Evolutionary conservation across 2,888 invertebrate genomes (phyloP).

Genomic region (Arctia plantaginis): DNA sequence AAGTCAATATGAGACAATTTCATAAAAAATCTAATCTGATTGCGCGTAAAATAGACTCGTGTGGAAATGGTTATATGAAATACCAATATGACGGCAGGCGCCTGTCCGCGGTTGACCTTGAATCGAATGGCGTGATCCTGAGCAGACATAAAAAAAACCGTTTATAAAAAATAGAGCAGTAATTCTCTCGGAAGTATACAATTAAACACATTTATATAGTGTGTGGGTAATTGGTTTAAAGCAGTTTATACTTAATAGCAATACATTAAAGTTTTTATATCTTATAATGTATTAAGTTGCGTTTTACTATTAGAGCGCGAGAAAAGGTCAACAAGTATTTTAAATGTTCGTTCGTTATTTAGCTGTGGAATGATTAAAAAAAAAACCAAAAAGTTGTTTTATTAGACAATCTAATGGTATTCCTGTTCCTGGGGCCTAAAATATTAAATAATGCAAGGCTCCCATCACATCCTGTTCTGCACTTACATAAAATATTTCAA

Average conservation of each 20-base stretch:
- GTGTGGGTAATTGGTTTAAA: slow-evolving; percentile 13
- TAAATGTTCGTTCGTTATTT: slow-evolving; percentile 36
- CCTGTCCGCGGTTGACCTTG: slow-evolving; percentile 64
- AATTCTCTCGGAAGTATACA: slow-evolving; percentile 68
- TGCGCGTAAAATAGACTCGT: neutral
- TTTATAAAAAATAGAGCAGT: slow-evolving; percentile 54
- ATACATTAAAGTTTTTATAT: slow-evolving; percentile 24
- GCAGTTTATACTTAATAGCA: slow-evolving; percentile 40
- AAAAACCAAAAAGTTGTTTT: slow-evolving; percentile 22
- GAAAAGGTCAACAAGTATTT: slow-evolving; percentile 59
- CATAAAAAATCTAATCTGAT: slow-evolving; percentile 1
- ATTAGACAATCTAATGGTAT: slow-evolving; percentile 42
- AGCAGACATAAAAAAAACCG: slow-evolving; percentile 55
- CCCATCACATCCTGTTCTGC: neutral
- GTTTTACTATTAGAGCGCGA: slow-evolving; percentile 33
- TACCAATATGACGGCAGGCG: slow-evolving; percentile 54
- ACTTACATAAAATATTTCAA: slow-evolving; percentile 31
- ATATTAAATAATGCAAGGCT: neutral
- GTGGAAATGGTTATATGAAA: slow-evolving; percentile 41
- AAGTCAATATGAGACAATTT: neutral
- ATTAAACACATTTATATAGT: slow-evolving; percentile 42
- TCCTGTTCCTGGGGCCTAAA: neutral
- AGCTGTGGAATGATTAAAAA: slow-evolving; percentile 21
- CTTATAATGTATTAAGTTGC: slow-evolving; percentile 56
- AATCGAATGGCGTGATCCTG: slow-evolving; percentile 56